Percentiles rank a stretch among this genome's conserved stretches.
phyloP scores from a whole-genome alignment of 2,888 invertebrate genomes.

The Stegophylla sp. region DNA sequence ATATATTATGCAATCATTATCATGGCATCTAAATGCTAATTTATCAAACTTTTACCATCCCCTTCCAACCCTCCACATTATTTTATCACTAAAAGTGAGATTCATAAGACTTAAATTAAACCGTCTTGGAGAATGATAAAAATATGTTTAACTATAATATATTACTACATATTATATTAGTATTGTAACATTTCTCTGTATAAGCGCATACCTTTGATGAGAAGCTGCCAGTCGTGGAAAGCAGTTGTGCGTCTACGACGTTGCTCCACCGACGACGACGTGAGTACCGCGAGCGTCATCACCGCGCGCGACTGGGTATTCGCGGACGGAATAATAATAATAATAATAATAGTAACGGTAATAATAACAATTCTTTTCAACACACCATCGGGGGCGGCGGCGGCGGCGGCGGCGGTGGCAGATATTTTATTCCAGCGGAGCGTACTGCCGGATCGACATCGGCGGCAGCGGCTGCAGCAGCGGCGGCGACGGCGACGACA shows the following conservation, averaged over 20 bases:
- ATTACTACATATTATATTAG: not conserved
- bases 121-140: no score
- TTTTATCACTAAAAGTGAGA: no score
- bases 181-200: no score
- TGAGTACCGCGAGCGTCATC: conserved; percentile 23
- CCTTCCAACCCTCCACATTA: no score
- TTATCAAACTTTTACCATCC: no score
- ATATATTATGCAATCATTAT: no score
- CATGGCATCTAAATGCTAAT: no score
- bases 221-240: not conserved
- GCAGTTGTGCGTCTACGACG: conserved; percentile 20
- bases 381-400: not conserved
- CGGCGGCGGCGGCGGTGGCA: no score
- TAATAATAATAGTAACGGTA: no score
- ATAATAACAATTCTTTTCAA: conserved; percentile 7
- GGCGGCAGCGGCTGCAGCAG: not conserved
- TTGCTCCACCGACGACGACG: conserved; percentile 13
- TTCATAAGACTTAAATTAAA: no score
- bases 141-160: no score
- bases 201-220: conserved; percentile 8
- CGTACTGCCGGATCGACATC: conserved; percentile 28
- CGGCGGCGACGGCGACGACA: conserved; percentile 1
- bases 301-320: conserved; percentile 7
- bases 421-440: not conserved
- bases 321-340: conserved; percentile 13